phyloP scores from a whole-genome alignment of 2,888 invertebrate genomes.

The Drosophila maculinotata region DNA sequence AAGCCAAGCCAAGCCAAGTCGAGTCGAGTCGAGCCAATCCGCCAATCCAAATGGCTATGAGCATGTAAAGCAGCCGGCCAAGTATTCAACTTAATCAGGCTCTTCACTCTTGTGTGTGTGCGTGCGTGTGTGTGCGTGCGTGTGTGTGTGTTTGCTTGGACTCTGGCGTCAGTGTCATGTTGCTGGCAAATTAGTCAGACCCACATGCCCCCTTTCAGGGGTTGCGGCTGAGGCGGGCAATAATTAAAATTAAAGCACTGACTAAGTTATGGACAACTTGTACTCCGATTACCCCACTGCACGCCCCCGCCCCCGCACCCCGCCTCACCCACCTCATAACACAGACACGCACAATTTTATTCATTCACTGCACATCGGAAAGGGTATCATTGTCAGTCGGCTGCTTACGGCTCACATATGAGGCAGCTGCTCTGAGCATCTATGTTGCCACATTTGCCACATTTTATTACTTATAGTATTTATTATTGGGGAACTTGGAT shows the following conservation, averaged over 20 bases:
- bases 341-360: conserved; percentile 50
- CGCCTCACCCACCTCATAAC: conserved; percentile 1
- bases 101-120: conserved; percentile 31
- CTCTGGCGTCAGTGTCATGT: conserved; percentile 69
- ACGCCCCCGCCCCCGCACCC: not conserved
- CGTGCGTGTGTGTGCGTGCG: conserved; percentile 1
- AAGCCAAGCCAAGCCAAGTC: conserved; percentile 52
- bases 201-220: conserved; percentile 25
- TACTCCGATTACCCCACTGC: conserved; percentile 2
- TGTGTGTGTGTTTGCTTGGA: conserved; percentile 1
- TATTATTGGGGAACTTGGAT: no score
- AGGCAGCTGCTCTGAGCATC: no score
- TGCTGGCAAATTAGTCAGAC: conserved; percentile 73
- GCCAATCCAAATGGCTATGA: conserved; percentile 34
- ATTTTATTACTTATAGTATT: no score
- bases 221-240: conserved; percentile 30
- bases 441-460: no score
- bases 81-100: conserved; percentile 75
- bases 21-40: conserved; percentile 14
- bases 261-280: conserved; percentile 62
- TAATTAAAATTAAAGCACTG: conserved; percentile 76
- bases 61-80: conserved; percentile 53
- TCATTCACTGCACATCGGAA: conserved; percentile 3
- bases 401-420: no score
- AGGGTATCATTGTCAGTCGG: conserved; percentile 3